Evolutionary conservation across 2,113 vertebrate species (phyloP).

Genomic region (Ramphastos sulfuratus): DNA sequence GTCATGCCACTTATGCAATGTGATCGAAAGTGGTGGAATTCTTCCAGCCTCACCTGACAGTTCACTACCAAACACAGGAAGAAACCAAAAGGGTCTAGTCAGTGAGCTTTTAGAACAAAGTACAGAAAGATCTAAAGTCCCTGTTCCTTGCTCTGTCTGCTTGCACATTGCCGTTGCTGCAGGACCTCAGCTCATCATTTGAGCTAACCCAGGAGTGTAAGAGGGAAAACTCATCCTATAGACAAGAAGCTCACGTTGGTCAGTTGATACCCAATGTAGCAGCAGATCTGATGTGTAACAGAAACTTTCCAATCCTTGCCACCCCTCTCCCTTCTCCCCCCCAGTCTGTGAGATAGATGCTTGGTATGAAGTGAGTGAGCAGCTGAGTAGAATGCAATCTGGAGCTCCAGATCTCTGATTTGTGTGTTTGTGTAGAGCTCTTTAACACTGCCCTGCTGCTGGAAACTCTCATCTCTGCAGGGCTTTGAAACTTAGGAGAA

Average conservation of each 20-base stretch:
- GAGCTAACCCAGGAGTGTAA: background rate
- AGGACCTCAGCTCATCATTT: background rate
- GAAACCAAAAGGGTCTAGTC: background rate
- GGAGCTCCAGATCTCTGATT: fast-evolving
- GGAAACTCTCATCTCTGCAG: background rate
- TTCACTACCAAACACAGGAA: background rate
- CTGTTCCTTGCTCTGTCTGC: background rate
- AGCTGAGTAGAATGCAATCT: background rate
- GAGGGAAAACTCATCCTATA: background rate
- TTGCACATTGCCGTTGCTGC: background rate
- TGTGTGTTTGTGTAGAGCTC: background rate
- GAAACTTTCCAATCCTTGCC: background rate
- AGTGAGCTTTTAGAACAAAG: background rate
- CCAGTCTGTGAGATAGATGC: no score
- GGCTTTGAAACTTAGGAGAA: background rate
- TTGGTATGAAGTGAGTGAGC: background rate
- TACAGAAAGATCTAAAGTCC: fast-evolving
- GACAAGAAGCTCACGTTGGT: background rate
- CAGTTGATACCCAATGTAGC: background rate
- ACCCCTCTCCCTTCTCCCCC: no score
- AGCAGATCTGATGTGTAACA: background rate
- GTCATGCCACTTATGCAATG: background rate
- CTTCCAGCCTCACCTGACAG: background rate
- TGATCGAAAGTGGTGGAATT: background rate
- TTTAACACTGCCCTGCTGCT: background rate